Evolutionary conservation across 2,888 invertebrate genomes (phyloP).

Genomic region (Lycia hirtaria): DNA sequence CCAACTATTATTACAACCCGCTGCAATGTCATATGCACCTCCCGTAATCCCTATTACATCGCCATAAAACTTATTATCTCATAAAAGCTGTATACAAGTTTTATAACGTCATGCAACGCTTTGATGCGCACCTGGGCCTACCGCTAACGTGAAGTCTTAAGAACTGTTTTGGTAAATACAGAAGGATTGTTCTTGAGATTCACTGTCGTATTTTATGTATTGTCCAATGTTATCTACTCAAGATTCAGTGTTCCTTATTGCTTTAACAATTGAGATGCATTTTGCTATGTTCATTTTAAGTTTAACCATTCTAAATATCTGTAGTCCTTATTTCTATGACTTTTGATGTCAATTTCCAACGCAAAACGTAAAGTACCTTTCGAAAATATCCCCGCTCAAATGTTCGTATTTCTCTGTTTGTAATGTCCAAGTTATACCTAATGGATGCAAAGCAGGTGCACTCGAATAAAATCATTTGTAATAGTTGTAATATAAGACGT

Average conservation of each 20-base stretch:
- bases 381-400: not conserved
- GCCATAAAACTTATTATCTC: conserved; percentile 41
- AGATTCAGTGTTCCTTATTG: conserved; percentile 24
- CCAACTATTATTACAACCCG: conserved; percentile 54
- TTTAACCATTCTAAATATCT: not conserved
- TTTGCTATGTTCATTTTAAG: conserved; percentile 1
- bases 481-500: conserved; percentile 48
- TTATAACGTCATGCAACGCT: conserved; percentile 1
- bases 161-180: conserved; percentile 28
- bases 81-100: conserved; percentile 25
- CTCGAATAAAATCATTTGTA: conserved; percentile 56
- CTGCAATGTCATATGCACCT: conserved; percentile 36
- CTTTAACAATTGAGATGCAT: conserved; percentile 11
- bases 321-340: not conserved
- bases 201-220: not conserved
- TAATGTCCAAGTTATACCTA: conserved; percentile 41
- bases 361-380: not conserved
- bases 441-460: conserved; percentile 61
- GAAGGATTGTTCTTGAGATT: conserved; percentile 1
- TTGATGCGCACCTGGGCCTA: conserved; percentile 29
- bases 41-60: conserved; percentile 41
- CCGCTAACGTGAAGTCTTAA: conserved; percentile 38
- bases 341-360: not conserved
- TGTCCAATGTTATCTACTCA: not conserved
- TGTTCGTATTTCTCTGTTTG: not conserved